Conservation (phyloP, 2,113 vertebrate species). For the Colistium nudipinnis region DNA sequence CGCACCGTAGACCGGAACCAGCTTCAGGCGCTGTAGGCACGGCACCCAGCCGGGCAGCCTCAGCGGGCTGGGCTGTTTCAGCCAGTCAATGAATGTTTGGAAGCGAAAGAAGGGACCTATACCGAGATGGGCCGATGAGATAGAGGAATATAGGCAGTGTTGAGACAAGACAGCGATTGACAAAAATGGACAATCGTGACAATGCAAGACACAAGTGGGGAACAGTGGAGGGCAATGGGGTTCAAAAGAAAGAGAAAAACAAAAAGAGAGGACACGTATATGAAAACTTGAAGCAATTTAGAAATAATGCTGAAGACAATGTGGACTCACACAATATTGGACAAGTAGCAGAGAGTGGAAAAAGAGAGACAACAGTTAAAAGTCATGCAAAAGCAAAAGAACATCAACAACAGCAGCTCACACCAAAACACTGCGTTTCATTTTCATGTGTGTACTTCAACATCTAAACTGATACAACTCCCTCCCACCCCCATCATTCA, state of each 20-base stretch:
- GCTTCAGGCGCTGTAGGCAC: conserved; percentile 82
- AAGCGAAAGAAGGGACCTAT: conserved; percentile 92
- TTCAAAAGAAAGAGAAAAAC: conserved; percentile 6
- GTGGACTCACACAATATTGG: conserved; percentile 78
- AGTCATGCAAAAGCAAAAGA: conserved; percentile 71
- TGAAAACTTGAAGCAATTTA: conserved; percentile 18
- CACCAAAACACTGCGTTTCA: not conserved
- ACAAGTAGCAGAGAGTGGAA: conserved; percentile 72
- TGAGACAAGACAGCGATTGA: conserved; percentile 28
- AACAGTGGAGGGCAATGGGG: conserved; percentile 22
- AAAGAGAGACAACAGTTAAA: conserved; percentile 79
- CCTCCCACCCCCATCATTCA: not conserved
- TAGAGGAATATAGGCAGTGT: conserved; percentile 39
- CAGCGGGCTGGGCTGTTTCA: conserved; percentile 82
- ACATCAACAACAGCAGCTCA: conserved; percentile 24
- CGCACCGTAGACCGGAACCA: conserved; percentile 84
- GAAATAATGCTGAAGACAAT: conserved; percentile 47
- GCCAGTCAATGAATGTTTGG: conserved; percentile 88
- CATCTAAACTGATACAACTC: not conserved
- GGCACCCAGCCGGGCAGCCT: conserved; percentile 83
- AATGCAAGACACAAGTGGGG: conserved; percentile 19
- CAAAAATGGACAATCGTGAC: conserved; percentile 14
- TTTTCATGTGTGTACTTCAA: not conserved
- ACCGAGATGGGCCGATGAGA: conserved; percentile 15
- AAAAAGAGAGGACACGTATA: conserved; percentile 24